Base-by-base conservation (phyloP, 2,888 invertebrate species). In the Drosophila paranaensis region DNA sequence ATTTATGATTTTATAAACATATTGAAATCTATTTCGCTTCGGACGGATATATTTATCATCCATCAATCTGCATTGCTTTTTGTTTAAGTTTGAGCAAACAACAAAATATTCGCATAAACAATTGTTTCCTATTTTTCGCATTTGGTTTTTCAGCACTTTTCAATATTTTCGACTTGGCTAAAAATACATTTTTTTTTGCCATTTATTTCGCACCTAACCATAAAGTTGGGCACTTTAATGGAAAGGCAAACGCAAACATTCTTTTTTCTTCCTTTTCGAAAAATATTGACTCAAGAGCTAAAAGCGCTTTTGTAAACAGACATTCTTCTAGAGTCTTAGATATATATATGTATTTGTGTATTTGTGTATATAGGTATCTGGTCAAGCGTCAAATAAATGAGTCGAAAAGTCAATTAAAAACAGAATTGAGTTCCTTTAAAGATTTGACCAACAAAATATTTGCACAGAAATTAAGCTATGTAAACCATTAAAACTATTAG, bases 121-220 rank as follows among this genome's bases (percentile, higher is more conserved):
- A 70, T 68, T 72, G 69, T 74, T 81, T 84, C 83, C 83, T 74
- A 53, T 74, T 50, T 86, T 56, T 50, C 46, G n/a, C 62, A 70
- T 50, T 65, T 71, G 46, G 39, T 14, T 53, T 68, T 71, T 84
- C 70, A 63, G 63, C 71, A 74, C 67, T 48, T 67, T 73, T 50
- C 69, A 72, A 71, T 71, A 69, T 78, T 61, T 79, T 76, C 14
- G 10, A 33, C 30, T 51, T 27, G 14, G 13, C 66, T 60, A 64
- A 69, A 80, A 73, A 73, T 83, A 61, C 63, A 72, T 6, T 40
- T 16, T 27, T 58, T 63, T 57, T 69, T 71, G 80, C 58, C 68
- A 87, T 89, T 83, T 79, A 71, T 75, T 74, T 85, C 89, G 67
- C 84, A 85, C 89, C 84, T 79, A 83, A 20, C 79, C 87, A 84